Base-by-base conservation (phyloP, 2,797 vertebrate species). In the Sebastes melanostomus region DNA sequence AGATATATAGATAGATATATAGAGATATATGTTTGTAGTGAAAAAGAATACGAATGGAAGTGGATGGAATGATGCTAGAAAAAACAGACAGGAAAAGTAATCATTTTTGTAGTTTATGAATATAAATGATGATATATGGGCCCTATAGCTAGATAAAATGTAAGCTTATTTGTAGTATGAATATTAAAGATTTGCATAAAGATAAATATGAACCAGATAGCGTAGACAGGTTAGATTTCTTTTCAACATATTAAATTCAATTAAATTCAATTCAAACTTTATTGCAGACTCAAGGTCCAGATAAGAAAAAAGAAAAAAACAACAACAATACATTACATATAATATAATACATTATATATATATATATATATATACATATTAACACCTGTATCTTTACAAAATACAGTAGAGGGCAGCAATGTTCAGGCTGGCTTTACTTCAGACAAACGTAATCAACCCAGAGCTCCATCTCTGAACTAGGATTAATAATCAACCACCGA, bases 371-470 rank as follows among this genome's bases (percentile, higher is more conserved):
- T 36, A 36, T 13, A 36, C 0, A 36, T 42, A 16, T 16, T 7
- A 18, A 18, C 42, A 18, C 42, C 42, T 18, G 14, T 72, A 14
- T 3, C 29, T 1, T 8, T 5, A 55, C 1, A 77, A 29, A 2
- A 38, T 9, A 2, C 90, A 75, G 22, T 29, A 93, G 86, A 20
- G 66, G 83, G 68, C 82, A 78, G 5, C 55, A 89, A 29, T 85
- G 73, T 30, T 8, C 24, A 5, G 6, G 5, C 8, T 63, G 10
- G 0, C 6, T 52, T 34, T 61, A 9, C 20, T 8, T 13, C 75
- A 93, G 91, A 65, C 87, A 29, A 22, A 42, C 8, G 0, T 66
- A 91, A 90, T 93, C 88, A 65, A 89, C 2, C 68, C 80, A 2
- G 85, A 88, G 63, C 70, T 8, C 34, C 32, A 29, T 4, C 25